phyloP scores from a whole-genome alignment of 2,797 vertebrate species.

The Chiroxiphia lanceolata region DNA sequence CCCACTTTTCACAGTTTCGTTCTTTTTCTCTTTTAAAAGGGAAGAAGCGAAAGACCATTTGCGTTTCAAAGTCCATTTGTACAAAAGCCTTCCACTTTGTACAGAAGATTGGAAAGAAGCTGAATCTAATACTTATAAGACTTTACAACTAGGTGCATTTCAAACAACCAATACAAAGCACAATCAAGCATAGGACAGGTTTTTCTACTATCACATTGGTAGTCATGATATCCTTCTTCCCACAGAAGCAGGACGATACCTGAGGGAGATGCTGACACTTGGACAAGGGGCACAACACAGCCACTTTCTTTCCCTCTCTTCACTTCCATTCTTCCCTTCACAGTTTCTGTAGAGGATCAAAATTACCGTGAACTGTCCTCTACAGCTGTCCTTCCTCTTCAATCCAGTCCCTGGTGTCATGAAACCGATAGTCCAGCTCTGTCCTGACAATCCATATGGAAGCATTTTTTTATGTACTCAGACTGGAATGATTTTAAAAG shows the following conservation, averaged over 20 bases:
- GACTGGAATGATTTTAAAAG: neutral
- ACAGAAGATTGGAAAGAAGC: neutral
- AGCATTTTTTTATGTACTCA: neutral
- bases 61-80: neutral
- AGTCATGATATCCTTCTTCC: neutral
- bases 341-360: neutral
- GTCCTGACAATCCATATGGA: neutral
- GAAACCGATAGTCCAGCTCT: neutral
- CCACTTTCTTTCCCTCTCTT: neutral
- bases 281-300: neutral
- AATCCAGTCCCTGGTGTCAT: neutral
- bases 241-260: neutral
- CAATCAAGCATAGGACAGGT: neutral
- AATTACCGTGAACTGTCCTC: neutral
- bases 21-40: slow-evolving; percentile 12
- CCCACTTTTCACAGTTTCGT: neutral
- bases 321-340: neutral
- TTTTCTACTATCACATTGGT: neutral
- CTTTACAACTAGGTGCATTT: neutral
- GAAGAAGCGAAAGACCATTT: neutral
- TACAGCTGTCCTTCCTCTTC: neutral
- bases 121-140: neutral
- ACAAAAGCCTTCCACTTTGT: neutral
- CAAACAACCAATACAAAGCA: neutral
- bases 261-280: neutral